These are phyloP conservation scores for Ochropleura plecta DNA, from an alignment of 2,888 invertebrate genomes.

Conservation along the genomic window DNA sequence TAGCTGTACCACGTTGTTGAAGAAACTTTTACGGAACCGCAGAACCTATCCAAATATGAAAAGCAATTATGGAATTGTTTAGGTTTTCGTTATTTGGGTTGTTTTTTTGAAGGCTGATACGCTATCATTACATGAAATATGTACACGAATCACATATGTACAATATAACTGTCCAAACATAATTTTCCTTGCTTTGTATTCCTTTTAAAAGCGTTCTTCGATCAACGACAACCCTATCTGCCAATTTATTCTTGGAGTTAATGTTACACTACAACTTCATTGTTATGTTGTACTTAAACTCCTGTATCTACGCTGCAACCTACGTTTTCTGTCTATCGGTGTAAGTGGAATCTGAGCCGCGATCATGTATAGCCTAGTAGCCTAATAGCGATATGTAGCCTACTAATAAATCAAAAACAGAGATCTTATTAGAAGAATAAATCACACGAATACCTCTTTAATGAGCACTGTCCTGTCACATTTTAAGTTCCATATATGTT, in stretches of 20 bases:
- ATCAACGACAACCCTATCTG: no score
- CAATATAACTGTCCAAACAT: background rate
- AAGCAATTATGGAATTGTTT: slow-evolving; percentile 25
- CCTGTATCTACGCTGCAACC: background rate
- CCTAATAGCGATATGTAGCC: background rate
- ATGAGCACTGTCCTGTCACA: background rate
- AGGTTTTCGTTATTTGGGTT: background rate
- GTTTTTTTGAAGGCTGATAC: background rate
- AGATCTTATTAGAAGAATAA: slow-evolving; percentile 2
- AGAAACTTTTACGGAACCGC: slow-evolving; percentile 1
- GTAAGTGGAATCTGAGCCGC: background rate
- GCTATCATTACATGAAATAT: background rate
- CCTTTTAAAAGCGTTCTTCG: background rate
- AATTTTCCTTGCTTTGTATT: background rate
- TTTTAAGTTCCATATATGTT: background rate
- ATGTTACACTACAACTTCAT: background rate
- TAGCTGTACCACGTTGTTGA: background rate
- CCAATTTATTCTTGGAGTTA: no score
- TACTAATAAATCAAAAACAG: background rate
- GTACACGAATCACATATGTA: no score
- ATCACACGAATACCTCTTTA: background rate
- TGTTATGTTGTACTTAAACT: background rate
- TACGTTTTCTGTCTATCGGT: background rate
- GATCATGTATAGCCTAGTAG: background rate
- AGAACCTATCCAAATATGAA: slow-evolving; percentile 31